Evolutionary conservation across 1,140 invertebrate genomes (phyloP).

Genomic region (Latrodectus geometricus): DNA sequence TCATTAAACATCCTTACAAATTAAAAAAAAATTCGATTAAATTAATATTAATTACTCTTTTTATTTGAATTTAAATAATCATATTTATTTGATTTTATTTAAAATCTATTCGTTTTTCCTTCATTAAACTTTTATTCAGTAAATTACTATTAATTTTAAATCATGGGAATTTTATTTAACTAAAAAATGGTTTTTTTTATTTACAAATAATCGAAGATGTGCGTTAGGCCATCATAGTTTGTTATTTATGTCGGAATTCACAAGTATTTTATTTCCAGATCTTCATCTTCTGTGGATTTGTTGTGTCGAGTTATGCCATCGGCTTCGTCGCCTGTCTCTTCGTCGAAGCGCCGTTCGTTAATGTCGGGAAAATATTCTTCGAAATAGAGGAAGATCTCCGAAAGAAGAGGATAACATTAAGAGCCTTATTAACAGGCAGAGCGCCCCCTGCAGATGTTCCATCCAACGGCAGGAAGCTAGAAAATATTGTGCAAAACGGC

Average conservation of each 20-base stretch:
- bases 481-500: too few relatives aligned
- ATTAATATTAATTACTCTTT: too few relatives aligned
- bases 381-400: slow-evolving; percentile 23
- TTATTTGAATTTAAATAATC: too few relatives aligned
- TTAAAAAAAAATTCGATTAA: too few relatives aligned
- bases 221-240: not conserved
- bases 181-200: too few relatives aligned
- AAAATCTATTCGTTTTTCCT: too few relatives aligned
- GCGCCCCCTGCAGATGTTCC: not conserved
- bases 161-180: too few relatives aligned
- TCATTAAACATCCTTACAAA: too few relatives aligned
- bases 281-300: slow-evolving; percentile 35
- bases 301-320: slow-evolving; percentile 4
- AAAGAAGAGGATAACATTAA: not conserved
- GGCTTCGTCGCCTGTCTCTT: not conserved
- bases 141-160: too few relatives aligned
- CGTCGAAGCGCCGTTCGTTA: slow-evolving; percentile 20
- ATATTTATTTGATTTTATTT: too few relatives aligned
- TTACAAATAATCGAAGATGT: not conserved
- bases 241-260: not conserved
- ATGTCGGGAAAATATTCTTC: slow-evolving; percentile 32
- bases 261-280: slow-evolving; percentile 25
- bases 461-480: not conserved
- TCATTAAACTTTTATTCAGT: too few relatives aligned
- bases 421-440: not conserved